Base-by-base conservation (phyloP, 2,797 vertebrate species). In the Poeciliopsis infans region DNA sequence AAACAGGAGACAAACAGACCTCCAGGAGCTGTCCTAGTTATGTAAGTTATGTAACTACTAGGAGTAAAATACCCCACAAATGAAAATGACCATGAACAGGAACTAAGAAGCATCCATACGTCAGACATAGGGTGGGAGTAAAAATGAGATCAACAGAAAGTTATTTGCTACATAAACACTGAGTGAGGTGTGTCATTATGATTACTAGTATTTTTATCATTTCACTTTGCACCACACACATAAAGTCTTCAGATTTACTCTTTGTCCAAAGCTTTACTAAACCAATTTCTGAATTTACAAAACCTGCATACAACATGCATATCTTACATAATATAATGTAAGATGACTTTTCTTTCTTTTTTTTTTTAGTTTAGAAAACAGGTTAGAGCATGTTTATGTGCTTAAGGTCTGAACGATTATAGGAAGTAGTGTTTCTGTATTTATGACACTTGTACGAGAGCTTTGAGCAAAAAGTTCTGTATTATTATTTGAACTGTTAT, bases 1-100 rank as follows among this genome's bases (percentile, higher is more conserved):
- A 86, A 84, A 36, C 33, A 71, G 16, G 74, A 89, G 87, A 89
- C 76, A 85, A 88, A 83, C 89, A 85, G 93, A 89, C 88, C 88
- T 92, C 89, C 80, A 49, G 77, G 86, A 86, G 88, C 83, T 91
- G 93, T 85, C 94, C 93, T 78, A n/a, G n/a, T n/a, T n/a, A n/a
- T n/a, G n/a, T n/a, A n/a, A 79, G 88, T 94, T 92, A 93, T 86
- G 85, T 82, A 94, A 95, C 76, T 76, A 90, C 87, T 91, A 88
- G 90, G 76, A 87, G 89, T 80, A 79, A 84, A 88, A 85, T 73
- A 41, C 82, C 78, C 7, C 70, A 16, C 79, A 84, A 83, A 90
- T 84, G 88, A 83, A 93, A 91, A 91, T 92, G 68, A 92, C 88
- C 89, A 91, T 88, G 87, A 89, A 91, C 81, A 90, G 64, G 80